Base-by-base conservation (phyloP, 2,797 vertebrate genomes). In the Natrix natrix region DNA sequence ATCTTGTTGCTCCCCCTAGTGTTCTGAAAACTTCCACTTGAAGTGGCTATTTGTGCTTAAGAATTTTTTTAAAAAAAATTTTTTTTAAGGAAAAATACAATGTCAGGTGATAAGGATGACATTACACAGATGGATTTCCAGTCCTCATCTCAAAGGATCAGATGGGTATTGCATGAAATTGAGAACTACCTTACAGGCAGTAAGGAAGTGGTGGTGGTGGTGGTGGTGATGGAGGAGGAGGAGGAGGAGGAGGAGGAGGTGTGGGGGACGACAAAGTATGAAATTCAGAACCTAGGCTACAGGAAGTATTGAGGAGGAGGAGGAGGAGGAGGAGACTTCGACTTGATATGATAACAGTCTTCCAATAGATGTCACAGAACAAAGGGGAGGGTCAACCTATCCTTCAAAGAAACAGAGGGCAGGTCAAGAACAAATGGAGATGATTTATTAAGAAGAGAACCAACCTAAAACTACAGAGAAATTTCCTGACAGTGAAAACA, bases 1-100 rank as follows among this genome's bases (percentile, higher is more conserved):
- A 37, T 57, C 48, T 87, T 86, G 32, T 48, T 91, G 87, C 90
- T 89, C 93, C 93, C 88, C 43, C 93, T 93, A 93, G 90, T 17
- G 93, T 48, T 86, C 10, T 12, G 1, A 63, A 88, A 86, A 32
- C 20, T 4, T n/a, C 66, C 55, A 60, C 8, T 28, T 32, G 59
- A 1, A 13, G 2, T 48, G 32, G 24, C 16, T n/a, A 37, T 13
- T 56, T 22, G 17, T 11, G n/a, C 12, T 32, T 26, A 16, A 5
- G 37, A 43, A 55, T 37, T 74, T 69, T 32, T 69, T 17, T 17
- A 2, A 6, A 14, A 60, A 32, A 83, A 1, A 5, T 26, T 16
- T 20, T n/a, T 37, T 24, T 20, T n/a, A 32, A 69, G 7, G 10
- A 78, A 43, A 52, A 59, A 1, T 22, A 74, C 28, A 20, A 17